These are phyloP conservation scores for Hirudinaria manillensis DNA, from an alignment of 2,888 invertebrate species.

Conservation along the genomic window DNA sequence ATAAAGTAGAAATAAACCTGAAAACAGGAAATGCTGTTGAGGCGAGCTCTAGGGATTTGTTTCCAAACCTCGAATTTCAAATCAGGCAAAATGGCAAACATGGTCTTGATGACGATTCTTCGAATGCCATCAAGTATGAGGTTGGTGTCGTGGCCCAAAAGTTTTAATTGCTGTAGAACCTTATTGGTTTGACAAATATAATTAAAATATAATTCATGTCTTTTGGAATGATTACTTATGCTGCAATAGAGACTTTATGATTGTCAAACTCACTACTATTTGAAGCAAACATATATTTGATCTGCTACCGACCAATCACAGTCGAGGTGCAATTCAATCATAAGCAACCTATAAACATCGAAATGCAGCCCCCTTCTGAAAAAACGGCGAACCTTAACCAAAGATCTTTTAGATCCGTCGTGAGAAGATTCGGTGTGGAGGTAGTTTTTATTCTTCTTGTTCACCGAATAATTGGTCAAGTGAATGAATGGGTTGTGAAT, in stretches of 20 bases:
- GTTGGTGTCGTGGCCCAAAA: constrained; percentile 51
- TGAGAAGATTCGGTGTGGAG: constrained; percentile 51
- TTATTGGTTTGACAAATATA: constrained; percentile 52
- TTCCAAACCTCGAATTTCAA: constrained; percentile 44
- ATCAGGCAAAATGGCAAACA: constrained; percentile 56
- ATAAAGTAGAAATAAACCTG: constrained; percentile 49
- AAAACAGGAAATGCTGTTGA: constrained; percentile 49
- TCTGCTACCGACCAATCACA: background rate
- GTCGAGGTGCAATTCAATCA: background rate
- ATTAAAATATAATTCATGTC: background rate
- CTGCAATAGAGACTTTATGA: background rate
- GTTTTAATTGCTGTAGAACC: constrained; percentile 34
- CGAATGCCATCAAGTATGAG: constrained; percentile 55
- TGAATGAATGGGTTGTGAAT: constrained; percentile 56
- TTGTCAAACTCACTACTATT: background rate
- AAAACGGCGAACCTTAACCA: constrained; percentile 51
- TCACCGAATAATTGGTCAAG: constrained; percentile 58
- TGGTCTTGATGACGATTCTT: constrained; percentile 55
- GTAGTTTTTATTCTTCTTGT: constrained; percentile 55
- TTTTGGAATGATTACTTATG: background rate
- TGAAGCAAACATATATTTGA: background rate
- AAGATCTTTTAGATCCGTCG: constrained; percentile 56
- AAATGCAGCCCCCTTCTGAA: too few species aligned
- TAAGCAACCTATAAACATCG: too few species aligned
- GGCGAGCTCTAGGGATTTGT: background rate